Base-by-base conservation (phyloP, 2,888 invertebrate genomes). In the Terebella lapidaria region DNA sequence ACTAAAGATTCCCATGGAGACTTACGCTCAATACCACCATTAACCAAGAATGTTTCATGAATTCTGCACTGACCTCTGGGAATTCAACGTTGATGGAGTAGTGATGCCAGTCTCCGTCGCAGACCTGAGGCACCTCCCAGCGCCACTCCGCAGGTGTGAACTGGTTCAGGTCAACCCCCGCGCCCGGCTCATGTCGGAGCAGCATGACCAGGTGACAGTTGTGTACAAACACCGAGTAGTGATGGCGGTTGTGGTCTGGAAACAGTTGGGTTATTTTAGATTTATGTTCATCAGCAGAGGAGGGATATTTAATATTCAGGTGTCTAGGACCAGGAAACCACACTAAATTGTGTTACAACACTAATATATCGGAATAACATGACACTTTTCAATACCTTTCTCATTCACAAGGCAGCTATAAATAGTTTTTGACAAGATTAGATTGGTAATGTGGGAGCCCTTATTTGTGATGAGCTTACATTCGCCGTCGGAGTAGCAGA, bases 101-200 rank as follows among this genome's bases (percentile, higher is more conserved):
- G 83, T 96, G 95, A 84, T 99, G 97, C 97, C 97, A 99, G 75
- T 93, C 90, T 81, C 94, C 91, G 83, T 99, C 97, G 83, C 97
- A 97, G 56, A 92, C 90, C 86, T 89, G 72, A 0, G 92, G 88
- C 59, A 96, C 84, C 81, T 93, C 92, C 96, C 96, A 99, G 70
- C 97, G 87, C 95, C 96, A 99, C 82, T 99, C 97, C 0, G 97
- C 97, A 0, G 97, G 97, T 57, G 94, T 86, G 86, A 82, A 83
- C 18, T 71, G 67, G 61, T 79, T 74, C 67, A 77, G 70, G 54
- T 77, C 75, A 18, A 71, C 66, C 1, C 66, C 70, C 18, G 72
- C 35, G 3, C 10, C 28, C 20, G 74, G 93, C 83, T 97, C 97
- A 27, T 92, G 87, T 51, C 90, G 82, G 73, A 99, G 84, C 70